These are phyloP conservation scores for Rhinichthys osculus DNA, from an alignment of 2,797 vertebrate species.

Conservation along the genomic window DNA sequence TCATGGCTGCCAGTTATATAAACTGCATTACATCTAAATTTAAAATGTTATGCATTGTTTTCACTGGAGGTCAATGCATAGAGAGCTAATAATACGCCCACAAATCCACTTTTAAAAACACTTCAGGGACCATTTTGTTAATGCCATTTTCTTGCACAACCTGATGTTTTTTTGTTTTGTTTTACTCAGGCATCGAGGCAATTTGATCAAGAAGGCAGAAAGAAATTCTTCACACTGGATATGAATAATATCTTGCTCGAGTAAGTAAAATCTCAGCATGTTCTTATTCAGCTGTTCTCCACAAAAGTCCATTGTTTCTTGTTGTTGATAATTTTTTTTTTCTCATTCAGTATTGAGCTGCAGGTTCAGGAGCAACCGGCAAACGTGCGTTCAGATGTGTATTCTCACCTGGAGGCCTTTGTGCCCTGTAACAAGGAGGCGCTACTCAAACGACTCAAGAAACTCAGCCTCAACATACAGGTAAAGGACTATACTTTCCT, in stretches of 20 bases:
- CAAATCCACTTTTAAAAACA: conserved; percentile 4
- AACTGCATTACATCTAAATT: not conserved
- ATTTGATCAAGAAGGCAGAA: conserved; percentile 97
- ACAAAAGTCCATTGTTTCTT: conserved; percentile 16
- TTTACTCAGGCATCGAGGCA: conserved; percentile 87
- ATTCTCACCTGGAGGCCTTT: conserved; percentile 93
- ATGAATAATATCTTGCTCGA: conserved; percentile 98
- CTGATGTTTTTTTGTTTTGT: not conserved
- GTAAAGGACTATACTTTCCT: conserved; percentile 65
- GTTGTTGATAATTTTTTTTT: not conserved
- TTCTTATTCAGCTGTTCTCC: not conserved
- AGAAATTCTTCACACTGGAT: conserved; percentile 98
- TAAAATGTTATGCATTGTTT: conserved; percentile 17
- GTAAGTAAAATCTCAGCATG: conserved; percentile 82
- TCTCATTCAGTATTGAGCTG: conserved; percentile 88
- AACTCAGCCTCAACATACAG: conserved; percentile 96
- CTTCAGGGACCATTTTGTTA: not conserved
- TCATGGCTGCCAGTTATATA: not conserved
- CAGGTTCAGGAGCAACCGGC: conserved; percentile 92
- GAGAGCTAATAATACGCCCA: conserved; percentile 15
- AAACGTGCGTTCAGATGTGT: conserved; percentile 84
- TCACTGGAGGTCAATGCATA: not conserved
- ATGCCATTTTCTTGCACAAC: not conserved
- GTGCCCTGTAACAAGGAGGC: conserved; percentile 97
- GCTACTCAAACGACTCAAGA: conserved; percentile 94